Percentiles rank a stretch among this genome's conserved stretches.
These are phyloP conservation scores for Tipula confusa DNA, from an alignment of 2,888 invertebrate species.

Conservation along the genomic window DNA sequence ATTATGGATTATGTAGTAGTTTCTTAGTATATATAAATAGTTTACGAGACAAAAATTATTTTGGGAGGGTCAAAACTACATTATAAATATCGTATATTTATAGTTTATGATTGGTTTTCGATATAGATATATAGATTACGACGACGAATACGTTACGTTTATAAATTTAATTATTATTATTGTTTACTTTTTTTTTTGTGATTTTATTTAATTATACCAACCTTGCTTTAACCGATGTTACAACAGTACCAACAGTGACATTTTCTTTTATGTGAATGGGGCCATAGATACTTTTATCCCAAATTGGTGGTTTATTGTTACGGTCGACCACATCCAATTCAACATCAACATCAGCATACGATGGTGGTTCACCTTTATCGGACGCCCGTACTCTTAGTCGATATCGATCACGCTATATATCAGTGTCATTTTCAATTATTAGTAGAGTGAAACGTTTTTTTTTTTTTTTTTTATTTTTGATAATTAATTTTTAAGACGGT, in stretches of 20 bases:
- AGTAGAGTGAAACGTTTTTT: constrained; percentile 7
- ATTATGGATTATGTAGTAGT: neutral
- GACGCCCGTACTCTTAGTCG: constrained; percentile 94
- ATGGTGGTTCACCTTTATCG: constrained; percentile 88
- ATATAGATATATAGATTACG: too few species aligned
- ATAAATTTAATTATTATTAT: neutral
- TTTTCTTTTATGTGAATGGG: constrained; percentile 98
- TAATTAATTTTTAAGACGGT: neutral
- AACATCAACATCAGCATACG: constrained; percentile 94
- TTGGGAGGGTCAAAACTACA: neutral
- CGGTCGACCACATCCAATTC: constrained; percentile 97
- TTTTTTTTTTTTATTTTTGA: neutral
- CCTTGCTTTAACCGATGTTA: constrained; percentile 98
- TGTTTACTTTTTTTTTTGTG: too few species aligned
- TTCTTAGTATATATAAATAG: neutral
- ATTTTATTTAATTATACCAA: constrained; percentile 63
- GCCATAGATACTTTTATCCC: constrained; percentile 93
- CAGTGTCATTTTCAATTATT: constrained; percentile 33
- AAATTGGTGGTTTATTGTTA: constrained; percentile 97
- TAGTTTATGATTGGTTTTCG: neutral
- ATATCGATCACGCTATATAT: constrained; percentile 84
- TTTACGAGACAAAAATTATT: neutral
- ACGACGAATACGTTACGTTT: neutral
- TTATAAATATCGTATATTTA: neutral
- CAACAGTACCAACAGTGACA: constrained; percentile 98